These are phyloP conservation scores for Brachyhypopomus occidentalis DNA, from an alignment of 2,113 vertebrate genomes.

Conservation along the genomic window DNA sequence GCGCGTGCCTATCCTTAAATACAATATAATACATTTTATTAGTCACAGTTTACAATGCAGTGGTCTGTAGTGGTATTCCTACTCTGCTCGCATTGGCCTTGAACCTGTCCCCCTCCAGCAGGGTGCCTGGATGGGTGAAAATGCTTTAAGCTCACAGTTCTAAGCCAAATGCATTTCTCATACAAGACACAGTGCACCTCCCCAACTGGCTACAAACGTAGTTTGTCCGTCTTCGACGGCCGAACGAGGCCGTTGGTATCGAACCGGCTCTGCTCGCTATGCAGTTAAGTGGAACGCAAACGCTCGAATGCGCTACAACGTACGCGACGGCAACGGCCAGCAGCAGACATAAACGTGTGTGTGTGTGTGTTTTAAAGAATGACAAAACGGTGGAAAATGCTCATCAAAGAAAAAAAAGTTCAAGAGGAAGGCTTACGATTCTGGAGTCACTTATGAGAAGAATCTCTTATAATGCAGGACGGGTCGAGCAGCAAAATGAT, in stretches of 20 bases:
- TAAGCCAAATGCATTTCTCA: neutral
- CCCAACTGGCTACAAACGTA: neutral
- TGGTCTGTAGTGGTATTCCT: slow-evolving; percentile 35
- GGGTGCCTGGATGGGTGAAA: neutral
- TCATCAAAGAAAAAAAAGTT: no score
- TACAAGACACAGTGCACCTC: neutral
- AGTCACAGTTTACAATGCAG: slow-evolving; percentile 51
- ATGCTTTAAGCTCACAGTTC: neutral
- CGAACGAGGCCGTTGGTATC: neutral
- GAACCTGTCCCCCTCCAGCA: neutral
- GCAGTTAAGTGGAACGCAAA: neutral
- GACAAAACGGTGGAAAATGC: neutral
- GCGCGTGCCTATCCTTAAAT: slow-evolving; percentile 19
- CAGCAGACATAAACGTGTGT: no score
- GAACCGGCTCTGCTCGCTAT: slow-evolving; percentile 63
- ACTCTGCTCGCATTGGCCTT: neutral
- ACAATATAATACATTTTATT: slow-evolving; percentile 27
- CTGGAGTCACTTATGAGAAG: no score
- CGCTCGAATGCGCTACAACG: neutral
- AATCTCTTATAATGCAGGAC: slow-evolving; percentile 36
- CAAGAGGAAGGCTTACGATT: no score
- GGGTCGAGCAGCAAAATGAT: slow-evolving; percentile 44
- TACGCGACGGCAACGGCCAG: neutral
- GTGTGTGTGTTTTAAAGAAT: neutral
- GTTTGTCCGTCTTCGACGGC: neutral